Conservation (phyloP, 2,888 invertebrate genomes). For the Petrolisthes cinctipes region DNA sequence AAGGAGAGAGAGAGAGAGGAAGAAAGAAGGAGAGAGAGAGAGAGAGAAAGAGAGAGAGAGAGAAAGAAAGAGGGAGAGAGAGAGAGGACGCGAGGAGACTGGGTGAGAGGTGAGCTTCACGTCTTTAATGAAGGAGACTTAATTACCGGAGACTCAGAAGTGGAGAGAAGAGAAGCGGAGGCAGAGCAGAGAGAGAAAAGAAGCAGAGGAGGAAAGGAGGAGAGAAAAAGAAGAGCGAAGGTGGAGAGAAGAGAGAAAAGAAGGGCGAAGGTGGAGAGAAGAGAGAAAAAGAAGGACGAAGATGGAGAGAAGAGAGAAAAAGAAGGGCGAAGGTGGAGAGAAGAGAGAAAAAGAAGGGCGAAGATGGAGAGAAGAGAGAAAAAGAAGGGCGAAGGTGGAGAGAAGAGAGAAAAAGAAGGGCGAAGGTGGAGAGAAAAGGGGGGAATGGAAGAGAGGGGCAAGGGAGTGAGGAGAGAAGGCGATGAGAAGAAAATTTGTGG, state of each 20-base stretch:
- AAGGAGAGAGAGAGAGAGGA: neutral
- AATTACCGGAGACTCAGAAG: slow-evolving; percentile 1
- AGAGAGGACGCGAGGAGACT: neutral
- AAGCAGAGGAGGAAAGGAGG: neutral
- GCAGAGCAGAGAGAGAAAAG: neutral
- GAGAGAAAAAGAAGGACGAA: neutral
- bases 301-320: neutral
- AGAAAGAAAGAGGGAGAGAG: neutral
- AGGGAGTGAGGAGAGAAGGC: neutral
- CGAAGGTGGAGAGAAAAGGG: neutral
- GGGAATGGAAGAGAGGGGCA: neutral
- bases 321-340: neutral
- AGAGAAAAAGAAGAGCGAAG: neutral
- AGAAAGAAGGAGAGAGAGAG: neutral
- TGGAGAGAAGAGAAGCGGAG: neutral
- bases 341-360: neutral
- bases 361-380: neutral
- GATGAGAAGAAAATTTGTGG: neutral
- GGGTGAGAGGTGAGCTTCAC: neutral
- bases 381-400: neutral
- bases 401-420: neutral
- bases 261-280: neutral
- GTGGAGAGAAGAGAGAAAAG: neutral
- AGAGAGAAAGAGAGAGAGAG: neutral
- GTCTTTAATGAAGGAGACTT: slow-evolving; percentile 1